Evolutionary conservation across 1,140 invertebrate genomes (phyloP).

Genomic region (Bathynomus jamesi): DNA sequence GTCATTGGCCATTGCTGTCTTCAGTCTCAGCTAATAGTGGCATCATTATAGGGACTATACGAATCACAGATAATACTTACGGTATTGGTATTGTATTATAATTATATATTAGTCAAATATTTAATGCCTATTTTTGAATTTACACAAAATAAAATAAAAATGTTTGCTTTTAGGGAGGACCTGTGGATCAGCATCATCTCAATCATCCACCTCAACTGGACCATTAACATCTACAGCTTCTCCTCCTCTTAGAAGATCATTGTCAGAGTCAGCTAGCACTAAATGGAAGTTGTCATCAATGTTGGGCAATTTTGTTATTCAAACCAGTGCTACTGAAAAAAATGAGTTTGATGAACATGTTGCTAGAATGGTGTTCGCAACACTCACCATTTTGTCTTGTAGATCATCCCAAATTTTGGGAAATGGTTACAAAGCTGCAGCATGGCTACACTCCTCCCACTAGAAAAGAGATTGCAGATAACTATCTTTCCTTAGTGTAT

Average conservation of each 20-base stretch:
- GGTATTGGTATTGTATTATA: no score
- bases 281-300: neutral
- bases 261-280: neutral
- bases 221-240: neutral
- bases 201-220: neutral
- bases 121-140: no score
- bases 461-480: neutral
- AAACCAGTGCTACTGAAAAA: neutral
- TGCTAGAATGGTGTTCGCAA: neutral
- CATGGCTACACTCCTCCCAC: neutral
- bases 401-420: neutral
- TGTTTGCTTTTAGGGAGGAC: no score
- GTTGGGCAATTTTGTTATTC: neutral
- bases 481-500: neutral
- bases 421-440: neutral
- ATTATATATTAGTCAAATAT: no score
- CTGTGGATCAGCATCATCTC: neutral
- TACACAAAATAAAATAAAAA: no score
- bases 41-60: no score
- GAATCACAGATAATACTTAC: no score
- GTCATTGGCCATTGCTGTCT: no score
- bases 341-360: neutral
- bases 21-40: no score
- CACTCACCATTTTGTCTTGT: neutral
- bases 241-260: no score